Conservation (phyloP, 92 coral and sea anemone species). For the Porites rus region DNA sequence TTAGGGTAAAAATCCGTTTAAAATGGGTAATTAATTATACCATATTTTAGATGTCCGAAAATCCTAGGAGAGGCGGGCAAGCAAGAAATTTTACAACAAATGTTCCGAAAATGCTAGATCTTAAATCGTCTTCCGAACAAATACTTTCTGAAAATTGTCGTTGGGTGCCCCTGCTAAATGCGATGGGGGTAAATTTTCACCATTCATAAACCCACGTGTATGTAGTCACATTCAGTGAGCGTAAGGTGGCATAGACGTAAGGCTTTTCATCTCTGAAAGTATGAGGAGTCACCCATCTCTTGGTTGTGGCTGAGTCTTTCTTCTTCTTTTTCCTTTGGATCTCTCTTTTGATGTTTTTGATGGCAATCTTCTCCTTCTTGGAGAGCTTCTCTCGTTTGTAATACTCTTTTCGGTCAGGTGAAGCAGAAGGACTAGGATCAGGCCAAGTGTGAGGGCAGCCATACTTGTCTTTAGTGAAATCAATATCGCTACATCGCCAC, state of each 20-base stretch:
- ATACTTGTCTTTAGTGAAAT: not conserved
- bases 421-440: not conserved
- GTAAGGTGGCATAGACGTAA: not conserved
- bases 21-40: no score
- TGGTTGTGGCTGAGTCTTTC: no score
- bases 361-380: not conserved
- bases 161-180: no score
- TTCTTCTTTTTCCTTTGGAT: not conserved
- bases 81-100: no score
- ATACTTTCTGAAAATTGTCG: no score
- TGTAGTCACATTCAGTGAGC: not conserved
- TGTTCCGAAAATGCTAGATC: no score
- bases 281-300: not conserved
- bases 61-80: no score
- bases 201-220: conserved; percentile 35
- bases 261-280: not conserved
- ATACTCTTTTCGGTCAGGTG: not conserved
- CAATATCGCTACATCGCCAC: conserved; percentile 46
- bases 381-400: not conserved
- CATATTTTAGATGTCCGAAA: no score
- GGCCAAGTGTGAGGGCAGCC: conserved; percentile 42
- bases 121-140: no score
- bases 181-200: not conserved
- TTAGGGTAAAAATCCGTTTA: no score
- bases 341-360: not conserved